A percentile compares a stretch with the other conserved stretches of the same genome.
Evolutionary conservation across 2,113 vertebrate species (phyloP).

Genomic region (Amphiprion percula): DNA sequence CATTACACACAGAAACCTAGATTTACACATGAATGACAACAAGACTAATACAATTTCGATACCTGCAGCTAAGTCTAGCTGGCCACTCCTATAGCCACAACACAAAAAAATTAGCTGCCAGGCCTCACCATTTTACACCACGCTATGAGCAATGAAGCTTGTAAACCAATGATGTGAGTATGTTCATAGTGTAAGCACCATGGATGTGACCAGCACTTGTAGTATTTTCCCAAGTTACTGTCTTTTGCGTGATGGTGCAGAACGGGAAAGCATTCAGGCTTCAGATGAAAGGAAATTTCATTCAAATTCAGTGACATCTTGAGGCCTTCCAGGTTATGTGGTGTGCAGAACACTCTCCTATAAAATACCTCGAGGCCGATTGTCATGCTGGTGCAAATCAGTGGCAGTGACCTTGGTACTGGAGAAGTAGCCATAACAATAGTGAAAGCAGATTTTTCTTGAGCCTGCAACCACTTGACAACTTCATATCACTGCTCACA

Average conservation of each 20-base stretch:
- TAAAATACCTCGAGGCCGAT: constrained; percentile 54
- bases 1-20: too few species aligned
- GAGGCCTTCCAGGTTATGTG: constrained; percentile 34
- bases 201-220: neutral
- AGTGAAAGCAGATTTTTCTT: constrained; percentile 49
- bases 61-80: too few species aligned
- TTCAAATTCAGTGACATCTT: constrained; percentile 50
- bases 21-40: too few species aligned
- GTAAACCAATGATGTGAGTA: neutral
- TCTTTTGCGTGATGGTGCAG: neutral
- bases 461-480: constrained; percentile 17
- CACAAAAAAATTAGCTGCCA: too few species aligned
- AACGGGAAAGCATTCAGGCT: neutral
- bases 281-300: constrained; percentile 28
- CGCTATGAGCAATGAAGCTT: too few species aligned
- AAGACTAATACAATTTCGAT: too few species aligned
- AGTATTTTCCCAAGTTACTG: constrained; percentile 2
- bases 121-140: too few species aligned
- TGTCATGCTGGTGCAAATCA: constrained; percentile 65
- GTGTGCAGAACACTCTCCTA: constrained; percentile 47
- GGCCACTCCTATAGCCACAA: too few species aligned
- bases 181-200: neutral
- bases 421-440: constrained; percentile 47
- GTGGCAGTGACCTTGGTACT: constrained; percentile 56
- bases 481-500: constrained; percentile 36